phyloP scores from a whole-genome alignment of 2,888 invertebrate genomes.

The Hirtodrosophila cameraria region DNA sequence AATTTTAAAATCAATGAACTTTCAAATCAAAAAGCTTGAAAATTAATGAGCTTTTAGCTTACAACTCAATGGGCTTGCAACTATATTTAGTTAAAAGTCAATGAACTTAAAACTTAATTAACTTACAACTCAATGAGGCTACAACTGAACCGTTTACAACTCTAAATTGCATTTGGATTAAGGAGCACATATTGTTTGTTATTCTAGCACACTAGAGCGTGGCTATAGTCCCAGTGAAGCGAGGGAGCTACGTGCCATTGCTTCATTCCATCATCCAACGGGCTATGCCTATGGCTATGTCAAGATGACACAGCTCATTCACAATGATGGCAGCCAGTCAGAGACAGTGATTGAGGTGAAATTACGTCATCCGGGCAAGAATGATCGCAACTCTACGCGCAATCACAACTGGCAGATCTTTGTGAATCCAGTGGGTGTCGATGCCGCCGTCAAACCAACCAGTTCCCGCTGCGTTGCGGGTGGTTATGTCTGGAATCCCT shows the following conservation, averaged over 20 bases:
- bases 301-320: slow-evolving; percentile 94
- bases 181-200: neutral
- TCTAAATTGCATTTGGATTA: no score
- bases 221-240: slow-evolving; percentile 95
- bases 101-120: no score
- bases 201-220: slow-evolving; percentile 89
- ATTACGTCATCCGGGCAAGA: slow-evolving; percentile 92
- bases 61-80: no score
- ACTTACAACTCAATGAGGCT: no score
- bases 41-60: no score
- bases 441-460: slow-evolving; percentile 92
- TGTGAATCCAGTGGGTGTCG: slow-evolving; percentile 96
- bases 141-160: no score
- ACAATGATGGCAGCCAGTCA: slow-evolving; percentile 93
- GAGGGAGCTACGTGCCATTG: slow-evolving; percentile 92
- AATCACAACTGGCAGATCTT: slow-evolving; percentile 96
- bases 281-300: slow-evolving; percentile 93
- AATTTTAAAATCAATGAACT: neutral
- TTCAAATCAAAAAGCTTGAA: neutral
- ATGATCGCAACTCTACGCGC: slow-evolving; percentile 93
- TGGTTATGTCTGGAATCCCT: slow-evolving; percentile 96
- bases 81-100: no score
- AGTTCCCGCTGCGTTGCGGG: slow-evolving; percentile 94
- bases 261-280: slow-evolving; percentile 94
- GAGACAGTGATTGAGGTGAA: slow-evolving; percentile 96